phyloP scores from a whole-genome alignment of 2,113 vertebrate genomes.

The Hippopotamus amphibius region DNA sequence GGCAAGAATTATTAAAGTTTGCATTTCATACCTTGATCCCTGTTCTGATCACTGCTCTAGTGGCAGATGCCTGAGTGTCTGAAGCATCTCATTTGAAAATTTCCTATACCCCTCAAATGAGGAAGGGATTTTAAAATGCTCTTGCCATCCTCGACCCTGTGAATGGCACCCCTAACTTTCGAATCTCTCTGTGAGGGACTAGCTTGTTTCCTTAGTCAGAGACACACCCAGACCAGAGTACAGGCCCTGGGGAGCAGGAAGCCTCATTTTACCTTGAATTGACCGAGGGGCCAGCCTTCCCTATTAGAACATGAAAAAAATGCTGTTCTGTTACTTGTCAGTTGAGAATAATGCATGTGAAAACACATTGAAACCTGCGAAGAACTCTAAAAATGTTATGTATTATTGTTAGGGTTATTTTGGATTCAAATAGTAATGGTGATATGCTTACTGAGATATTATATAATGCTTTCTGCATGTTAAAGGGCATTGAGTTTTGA shows the following conservation, averaged over 20 bases:
- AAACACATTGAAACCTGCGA: slow-evolving; percentile 21
- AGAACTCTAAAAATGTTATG: slow-evolving; percentile 38
- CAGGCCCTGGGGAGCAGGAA: background rate
- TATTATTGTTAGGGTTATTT: slow-evolving; percentile 61
- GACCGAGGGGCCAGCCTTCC: background rate
- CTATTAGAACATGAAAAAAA: slow-evolving; percentile 16
- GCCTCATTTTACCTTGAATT: background rate
- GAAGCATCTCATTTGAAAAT: background rate
- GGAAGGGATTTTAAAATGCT: background rate
- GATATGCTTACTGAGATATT: slow-evolving; percentile 39
- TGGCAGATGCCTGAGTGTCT: background rate
- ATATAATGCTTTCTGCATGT: background rate
- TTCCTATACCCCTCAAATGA: background rate
- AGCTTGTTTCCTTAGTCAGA: background rate
- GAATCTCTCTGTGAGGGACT: background rate
- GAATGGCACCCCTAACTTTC: background rate
- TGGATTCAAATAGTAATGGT: slow-evolving; percentile 41
- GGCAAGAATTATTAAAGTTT: background rate
- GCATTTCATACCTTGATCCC: background rate
- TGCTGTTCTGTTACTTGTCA: background rate
- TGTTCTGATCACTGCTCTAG: background rate
- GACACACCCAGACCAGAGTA: background rate
- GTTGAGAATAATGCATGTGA: slow-evolving; percentile 50
- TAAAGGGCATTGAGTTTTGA: background rate
- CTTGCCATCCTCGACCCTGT: background rate